A percentile compares a stretch with the other conserved stretches of the same genome.
Evolutionary conservation across 1,140 invertebrate genomes (phyloP).

Genomic region (Eciton burchellii): DNA sequence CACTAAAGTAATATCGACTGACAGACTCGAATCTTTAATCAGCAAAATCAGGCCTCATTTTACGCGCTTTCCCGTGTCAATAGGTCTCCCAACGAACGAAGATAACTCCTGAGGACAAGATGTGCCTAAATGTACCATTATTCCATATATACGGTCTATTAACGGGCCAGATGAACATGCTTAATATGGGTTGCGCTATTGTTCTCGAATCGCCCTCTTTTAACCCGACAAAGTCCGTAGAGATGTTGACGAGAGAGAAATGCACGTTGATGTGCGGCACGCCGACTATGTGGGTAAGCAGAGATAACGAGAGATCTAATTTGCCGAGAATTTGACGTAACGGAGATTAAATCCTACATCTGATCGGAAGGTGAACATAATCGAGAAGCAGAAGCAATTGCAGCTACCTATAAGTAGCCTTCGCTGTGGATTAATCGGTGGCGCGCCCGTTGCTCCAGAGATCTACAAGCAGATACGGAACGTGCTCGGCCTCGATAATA

Average conservation of each 20-base stretch:
- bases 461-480: conserved; percentile 89
- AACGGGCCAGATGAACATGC: conserved; percentile 87
- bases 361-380: conserved; percentile 75
- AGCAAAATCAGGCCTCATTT: neutral
- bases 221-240: conserved; percentile 89
- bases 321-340: neutral
- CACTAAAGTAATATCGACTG: too few relatives aligned
- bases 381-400: conserved; percentile 83
- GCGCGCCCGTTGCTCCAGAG: conserved; percentile 91
- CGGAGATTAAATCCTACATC: neutral
- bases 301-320: neutral
- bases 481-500: conserved; percentile 83
- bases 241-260: conserved; percentile 90
- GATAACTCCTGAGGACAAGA: conserved; percentile 85
- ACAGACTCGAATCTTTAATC: too few relatives aligned
- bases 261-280: conserved; percentile 95
- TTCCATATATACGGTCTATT: conserved; percentile 97
- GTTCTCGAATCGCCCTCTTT: conserved; percentile 90
- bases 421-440: conserved; percentile 90
- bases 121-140: conserved; percentile 94
- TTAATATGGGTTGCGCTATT: conserved; percentile 89
- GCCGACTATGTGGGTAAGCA: conserved; percentile 98
- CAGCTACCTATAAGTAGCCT: conserved; percentile 85
- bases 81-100: conserved; percentile 88
- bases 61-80: neutral